Conservation (phyloP, 2,888 invertebrate genomes). For the Tupiocoris notatus region DNA sequence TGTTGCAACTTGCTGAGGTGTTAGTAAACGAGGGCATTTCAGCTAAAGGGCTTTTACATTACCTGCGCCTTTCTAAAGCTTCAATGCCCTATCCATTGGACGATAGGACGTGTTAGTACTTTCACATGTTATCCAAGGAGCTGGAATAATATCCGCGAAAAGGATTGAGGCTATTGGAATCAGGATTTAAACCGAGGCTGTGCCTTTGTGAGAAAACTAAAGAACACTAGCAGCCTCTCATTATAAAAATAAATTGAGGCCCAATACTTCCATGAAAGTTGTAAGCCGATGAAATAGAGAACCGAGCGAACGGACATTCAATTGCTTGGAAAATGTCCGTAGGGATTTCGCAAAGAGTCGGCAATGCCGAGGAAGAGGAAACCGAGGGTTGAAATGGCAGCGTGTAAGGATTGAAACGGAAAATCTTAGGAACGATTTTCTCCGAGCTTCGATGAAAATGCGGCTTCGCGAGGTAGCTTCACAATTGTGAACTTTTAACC, state of each 20-base stretch:
- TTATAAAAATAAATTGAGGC: conserved; percentile 1
- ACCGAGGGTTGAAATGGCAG: not conserved
- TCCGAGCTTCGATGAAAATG: too few relatives aligned
- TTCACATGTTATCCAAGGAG: too few relatives aligned
- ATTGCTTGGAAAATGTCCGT: conserved; percentile 16
- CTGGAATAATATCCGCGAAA: too few relatives aligned
- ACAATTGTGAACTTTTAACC: not conserved
- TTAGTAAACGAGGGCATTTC: too few relatives aligned
- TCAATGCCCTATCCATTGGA: too few relatives aligned
- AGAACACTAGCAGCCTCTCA: not conserved
- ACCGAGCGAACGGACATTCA: conserved; percentile 12
- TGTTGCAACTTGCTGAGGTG: too few relatives aligned
- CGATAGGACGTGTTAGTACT: too few relatives aligned
- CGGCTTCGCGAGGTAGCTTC: too few relatives aligned
- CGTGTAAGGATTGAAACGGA: not conserved
- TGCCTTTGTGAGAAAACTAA: not conserved
- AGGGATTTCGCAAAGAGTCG: not conserved
- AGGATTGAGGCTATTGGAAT: too few relatives aligned
- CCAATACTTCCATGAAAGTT: not conserved
- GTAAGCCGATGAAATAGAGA: conserved; percentile 15
- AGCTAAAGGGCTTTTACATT: too few relatives aligned
- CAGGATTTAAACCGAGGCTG: too few relatives aligned
- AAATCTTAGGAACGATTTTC: not conserved
- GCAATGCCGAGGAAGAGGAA: not conserved
- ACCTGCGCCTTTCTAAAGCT: too few relatives aligned